Evolutionary conservation across 2,888 invertebrate genomes (phyloP).

Genomic region (Heliconius aoede): DNA sequence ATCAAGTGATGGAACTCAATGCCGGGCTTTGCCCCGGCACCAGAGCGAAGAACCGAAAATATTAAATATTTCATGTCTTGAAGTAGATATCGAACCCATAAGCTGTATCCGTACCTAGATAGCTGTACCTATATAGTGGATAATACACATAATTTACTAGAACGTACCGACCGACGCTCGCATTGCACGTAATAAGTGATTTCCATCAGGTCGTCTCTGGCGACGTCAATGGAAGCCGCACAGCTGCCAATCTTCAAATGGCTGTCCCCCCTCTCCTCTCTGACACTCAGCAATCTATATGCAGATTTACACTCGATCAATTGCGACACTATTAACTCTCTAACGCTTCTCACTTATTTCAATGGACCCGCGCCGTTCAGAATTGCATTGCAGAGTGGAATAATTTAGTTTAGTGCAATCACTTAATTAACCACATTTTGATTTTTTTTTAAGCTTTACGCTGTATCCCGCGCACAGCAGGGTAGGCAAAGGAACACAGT

Average conservation of each 20-base stretch:
- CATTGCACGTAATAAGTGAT: constrained; percentile 43
- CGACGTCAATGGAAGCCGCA: constrained; percentile 35
- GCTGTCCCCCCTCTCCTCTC: constrained; percentile 25
- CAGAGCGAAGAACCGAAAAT: no score
- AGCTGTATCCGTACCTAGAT: not conserved
- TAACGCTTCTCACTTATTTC: constrained; percentile 34
- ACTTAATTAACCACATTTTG: constrained; percentile 9
- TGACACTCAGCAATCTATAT: constrained; percentile 49
- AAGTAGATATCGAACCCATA: no score
- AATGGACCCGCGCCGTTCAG: constrained; percentile 26
- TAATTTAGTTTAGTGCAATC: constrained; percentile 21
- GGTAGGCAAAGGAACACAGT: no score
- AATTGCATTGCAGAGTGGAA: constrained; percentile 22
- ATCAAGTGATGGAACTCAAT: no score
- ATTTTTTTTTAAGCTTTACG: no score
- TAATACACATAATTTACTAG: constrained; percentile 4
- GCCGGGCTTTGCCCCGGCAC: no score
- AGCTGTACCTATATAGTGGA: not conserved
- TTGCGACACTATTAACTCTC: constrained; percentile 36
- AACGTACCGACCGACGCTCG: constrained; percentile 2
- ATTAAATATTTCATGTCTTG: no score
- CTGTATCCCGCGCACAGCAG: no score
- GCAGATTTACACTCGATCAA: constrained; percentile 46
- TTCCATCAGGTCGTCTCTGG: constrained; percentile 41
- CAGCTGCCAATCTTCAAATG: constrained; percentile 37